phyloP scores from a whole-genome alignment of 2,113 vertebrate genomes.

The Kobus ellipsiprymnus region DNA sequence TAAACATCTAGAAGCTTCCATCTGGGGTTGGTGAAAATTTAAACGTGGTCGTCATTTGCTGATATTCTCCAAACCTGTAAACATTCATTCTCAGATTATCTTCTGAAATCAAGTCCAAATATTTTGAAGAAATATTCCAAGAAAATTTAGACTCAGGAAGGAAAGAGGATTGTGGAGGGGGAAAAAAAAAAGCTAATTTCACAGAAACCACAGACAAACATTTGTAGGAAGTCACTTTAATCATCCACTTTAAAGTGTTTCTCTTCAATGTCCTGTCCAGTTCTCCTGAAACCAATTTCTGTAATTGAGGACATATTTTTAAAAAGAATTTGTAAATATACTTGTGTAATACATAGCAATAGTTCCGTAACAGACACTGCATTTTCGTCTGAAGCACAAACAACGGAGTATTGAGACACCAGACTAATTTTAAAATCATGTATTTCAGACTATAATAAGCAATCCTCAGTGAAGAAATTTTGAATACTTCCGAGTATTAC shows the following conservation, averaged over 20 bases:
- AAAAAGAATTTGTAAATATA: not conserved
- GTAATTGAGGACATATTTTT: not conserved
- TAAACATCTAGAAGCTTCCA: not conserved
- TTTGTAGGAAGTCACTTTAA: not conserved
- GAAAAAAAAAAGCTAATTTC: not conserved
- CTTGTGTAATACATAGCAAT: not conserved
- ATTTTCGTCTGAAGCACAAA: not conserved
- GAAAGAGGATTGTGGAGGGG: not conserved
- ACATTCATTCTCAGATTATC: not conserved
- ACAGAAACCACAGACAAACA: not conserved
- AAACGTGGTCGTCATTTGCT: not conserved
- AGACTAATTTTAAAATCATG: not conserved
- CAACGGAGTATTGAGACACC: not conserved
- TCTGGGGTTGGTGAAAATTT: not conserved
- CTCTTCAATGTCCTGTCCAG: not conserved
- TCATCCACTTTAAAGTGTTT: slow-evolving; percentile 22
- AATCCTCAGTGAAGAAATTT: not conserved
- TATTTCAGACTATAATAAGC: not conserved
- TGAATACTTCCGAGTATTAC: not conserved
- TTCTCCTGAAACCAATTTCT: not conserved
- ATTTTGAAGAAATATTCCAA: not conserved
- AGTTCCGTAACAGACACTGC: not conserved
- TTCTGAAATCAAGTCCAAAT: not conserved
- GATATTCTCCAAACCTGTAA: not conserved
- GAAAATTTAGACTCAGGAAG: not conserved